These are phyloP conservation scores for Amphipyra tragopoginis DNA, from an alignment of 2,888 invertebrate genomes.

Conservation along the genomic window DNA sequence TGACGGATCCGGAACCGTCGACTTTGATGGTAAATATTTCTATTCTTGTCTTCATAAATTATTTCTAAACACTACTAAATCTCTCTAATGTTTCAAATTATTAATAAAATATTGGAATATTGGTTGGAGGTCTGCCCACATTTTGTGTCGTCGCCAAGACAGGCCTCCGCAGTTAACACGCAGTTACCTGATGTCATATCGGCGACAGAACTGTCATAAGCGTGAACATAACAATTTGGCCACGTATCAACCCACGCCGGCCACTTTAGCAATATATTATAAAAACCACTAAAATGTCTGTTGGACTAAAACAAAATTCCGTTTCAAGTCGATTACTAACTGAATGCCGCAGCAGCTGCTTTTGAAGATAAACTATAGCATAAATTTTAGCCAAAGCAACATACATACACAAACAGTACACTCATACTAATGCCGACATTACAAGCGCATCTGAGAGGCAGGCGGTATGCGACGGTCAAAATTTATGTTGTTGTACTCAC, in stretches of 20 bases:
- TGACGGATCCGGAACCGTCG: constrained; percentile 99
- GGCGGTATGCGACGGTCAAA: constrained; percentile 41
- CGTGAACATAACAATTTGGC: constrained; percentile 61
- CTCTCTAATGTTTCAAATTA: constrained; percentile 28
- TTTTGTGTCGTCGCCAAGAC: constrained; percentile 56
- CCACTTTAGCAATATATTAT: constrained; percentile 42
- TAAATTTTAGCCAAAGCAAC: constrained; percentile 58
- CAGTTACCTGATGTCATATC: constrained; percentile 54
- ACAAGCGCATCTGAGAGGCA: constrained; percentile 44
- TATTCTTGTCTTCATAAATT: constrained; percentile 7
- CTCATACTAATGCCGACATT: constrained; percentile 53
- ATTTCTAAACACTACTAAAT: constrained; percentile 23
- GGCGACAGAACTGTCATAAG: constrained; percentile 55
- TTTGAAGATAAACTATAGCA: constrained; percentile 56
- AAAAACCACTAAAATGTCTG: constrained; percentile 45
- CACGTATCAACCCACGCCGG: constrained; percentile 46
- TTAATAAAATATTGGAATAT: constrained; percentile 50
- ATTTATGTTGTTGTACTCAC: constrained; percentile 57
- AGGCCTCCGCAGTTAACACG: constrained; percentile 51
- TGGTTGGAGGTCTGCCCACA: constrained; percentile 53
- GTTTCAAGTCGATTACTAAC: constrained; percentile 39
- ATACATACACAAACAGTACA: constrained; percentile 56
- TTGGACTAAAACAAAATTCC: constrained; percentile 28
- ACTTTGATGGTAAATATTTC: constrained; percentile 96
- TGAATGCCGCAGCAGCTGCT: constrained; percentile 46